Evolutionary conservation across 2,113 vertebrate species (phyloP), one percentile per base, ranked within the genome.

Genomic region (Meleagris gallopavo): DNA sequence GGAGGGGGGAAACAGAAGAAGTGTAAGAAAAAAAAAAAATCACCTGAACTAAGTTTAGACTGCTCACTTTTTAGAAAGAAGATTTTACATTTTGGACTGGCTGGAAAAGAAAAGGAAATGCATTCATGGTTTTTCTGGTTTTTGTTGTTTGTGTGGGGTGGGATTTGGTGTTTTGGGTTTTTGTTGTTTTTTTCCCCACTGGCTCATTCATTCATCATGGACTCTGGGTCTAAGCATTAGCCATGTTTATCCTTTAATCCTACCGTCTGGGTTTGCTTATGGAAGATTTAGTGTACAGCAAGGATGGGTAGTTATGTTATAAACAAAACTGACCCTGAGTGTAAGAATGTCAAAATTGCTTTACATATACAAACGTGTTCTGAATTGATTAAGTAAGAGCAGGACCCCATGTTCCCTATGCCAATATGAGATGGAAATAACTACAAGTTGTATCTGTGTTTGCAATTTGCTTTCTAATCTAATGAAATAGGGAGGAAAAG

Each of bases 181-280:
- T 9, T 48, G 22, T 17, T 58, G 54, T 46, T 66, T 78, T 41
- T 90, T 46, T 11, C 2, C 4, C 16, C 24, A 17, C 60, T 40
- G 40, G 25, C 10, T 38, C 64, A 8, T 90, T 77, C 64, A 8
- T 88, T 95, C 66, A 80, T 83, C 52, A 41, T 52, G 81, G 38
- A 17, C 40, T 85, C 66, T 80, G 61, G 16, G 79, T 90, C 75
- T 25, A 57, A 95, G 92, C 50, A 85, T 95, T 96, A 88, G 86
- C 91, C 94, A 74, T 89, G 52, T 93, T 96, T 92, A 95, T 92
- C 96, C 94, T 92, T 96, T 97, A 97, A 96, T 97, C 95, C 93
- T 65, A 9, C 88, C 94, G 86, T 86, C 92, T 91, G 73, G 43
- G 45, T 34, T 72, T 77, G 55, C 86, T 96, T 95, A 95, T 88